These are phyloP conservation scores for Ctenicera cuprea DNA, from an alignment of 2,888 invertebrate species.

Conservation along the genomic window DNA sequence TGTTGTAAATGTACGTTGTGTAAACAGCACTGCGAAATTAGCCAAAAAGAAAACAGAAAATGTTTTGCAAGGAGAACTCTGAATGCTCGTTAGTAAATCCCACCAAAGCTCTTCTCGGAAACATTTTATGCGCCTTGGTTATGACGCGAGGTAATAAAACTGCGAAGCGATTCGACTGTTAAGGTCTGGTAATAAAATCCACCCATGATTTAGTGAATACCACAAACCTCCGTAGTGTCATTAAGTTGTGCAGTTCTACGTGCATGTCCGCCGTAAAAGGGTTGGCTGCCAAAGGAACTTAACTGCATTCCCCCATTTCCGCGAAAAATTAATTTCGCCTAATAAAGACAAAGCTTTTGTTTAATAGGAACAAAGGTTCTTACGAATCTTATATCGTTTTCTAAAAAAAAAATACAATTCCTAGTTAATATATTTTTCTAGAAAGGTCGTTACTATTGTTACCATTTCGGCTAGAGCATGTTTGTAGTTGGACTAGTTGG, in stretches of 20 bases:
- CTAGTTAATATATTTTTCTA: too few species aligned
- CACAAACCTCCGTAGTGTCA: conserved; percentile 15
- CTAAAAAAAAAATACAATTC: too few species aligned
- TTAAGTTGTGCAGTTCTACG: background rate
- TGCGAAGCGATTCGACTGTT: conserved; percentile 16
- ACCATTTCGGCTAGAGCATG: too few species aligned
- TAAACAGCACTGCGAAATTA: background rate
- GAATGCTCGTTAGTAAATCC: conserved; percentile 16
- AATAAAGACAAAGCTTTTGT: too few species aligned
- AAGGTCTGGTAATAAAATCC: conserved; percentile 19
- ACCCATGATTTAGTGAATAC: conserved; percentile 14
- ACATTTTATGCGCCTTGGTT: conserved; percentile 10
- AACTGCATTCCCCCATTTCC: background rate
- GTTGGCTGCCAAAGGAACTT: background rate
- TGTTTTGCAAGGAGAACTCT: background rate
- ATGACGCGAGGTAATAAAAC: conserved; percentile 18
- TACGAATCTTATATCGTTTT: too few species aligned
- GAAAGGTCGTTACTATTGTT: too few species aligned
- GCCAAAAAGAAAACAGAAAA: background rate
- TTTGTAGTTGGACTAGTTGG: too few species aligned
- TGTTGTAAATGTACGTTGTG: too few species aligned
- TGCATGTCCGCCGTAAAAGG: conserved; percentile 1
- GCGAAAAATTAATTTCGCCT: too few species aligned
- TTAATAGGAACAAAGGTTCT: too few species aligned
- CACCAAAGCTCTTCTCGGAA: conserved; percentile 12